Conservation (phyloP, 2,797 vertebrate species). For the Aplochiton taeniatus region DNA sequence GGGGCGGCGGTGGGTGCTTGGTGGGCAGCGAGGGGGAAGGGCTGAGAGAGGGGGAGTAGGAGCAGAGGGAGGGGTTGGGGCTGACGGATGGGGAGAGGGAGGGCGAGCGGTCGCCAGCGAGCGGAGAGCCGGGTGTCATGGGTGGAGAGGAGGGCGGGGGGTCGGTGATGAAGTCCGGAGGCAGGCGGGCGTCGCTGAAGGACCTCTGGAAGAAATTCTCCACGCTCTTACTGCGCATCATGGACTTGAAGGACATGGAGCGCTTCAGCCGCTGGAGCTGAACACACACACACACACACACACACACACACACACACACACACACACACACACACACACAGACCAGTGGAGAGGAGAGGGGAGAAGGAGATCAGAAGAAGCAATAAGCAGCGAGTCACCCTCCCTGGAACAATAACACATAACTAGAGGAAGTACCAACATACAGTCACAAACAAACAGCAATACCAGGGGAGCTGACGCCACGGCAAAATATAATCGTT, state of each 20-base stretch:
- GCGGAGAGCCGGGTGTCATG: slow-evolving; percentile 65
- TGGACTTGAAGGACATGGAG: slow-evolving; percentile 87
- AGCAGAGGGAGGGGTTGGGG: slow-evolving; percentile 63
- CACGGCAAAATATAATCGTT: too few relatives aligned
- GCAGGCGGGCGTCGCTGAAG: slow-evolving; percentile 82
- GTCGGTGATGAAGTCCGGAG: slow-evolving; percentile 81
- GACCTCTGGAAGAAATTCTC: slow-evolving; percentile 92
- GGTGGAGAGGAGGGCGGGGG: slow-evolving; percentile 74
- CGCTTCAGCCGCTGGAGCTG: slow-evolving; percentile 88
- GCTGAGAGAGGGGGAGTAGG: slow-evolving; percentile 68
- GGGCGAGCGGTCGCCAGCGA: slow-evolving; percentile 66
- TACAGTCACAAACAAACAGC: too few relatives aligned
- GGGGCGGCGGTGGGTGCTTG: slow-evolving; percentile 62
- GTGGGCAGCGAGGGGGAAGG: slow-evolving; percentile 69
- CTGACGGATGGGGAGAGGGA: slow-evolving; percentile 71
- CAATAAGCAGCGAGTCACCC: too few relatives aligned
- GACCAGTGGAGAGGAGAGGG: background rate
- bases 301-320: slow-evolving; percentile 1
- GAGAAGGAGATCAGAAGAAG: background rate
- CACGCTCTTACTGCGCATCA: slow-evolving; percentile 90
- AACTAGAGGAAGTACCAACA: too few relatives aligned
- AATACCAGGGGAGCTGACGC: too few relatives aligned
- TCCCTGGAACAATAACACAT: too few relatives aligned
- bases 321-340: slow-evolving; percentile 15
- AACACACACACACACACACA: slow-evolving; percentile 32